phyloP scores from a whole-genome alignment of 2,888 invertebrate genomes.

The Mechanitis mazaeus region DNA sequence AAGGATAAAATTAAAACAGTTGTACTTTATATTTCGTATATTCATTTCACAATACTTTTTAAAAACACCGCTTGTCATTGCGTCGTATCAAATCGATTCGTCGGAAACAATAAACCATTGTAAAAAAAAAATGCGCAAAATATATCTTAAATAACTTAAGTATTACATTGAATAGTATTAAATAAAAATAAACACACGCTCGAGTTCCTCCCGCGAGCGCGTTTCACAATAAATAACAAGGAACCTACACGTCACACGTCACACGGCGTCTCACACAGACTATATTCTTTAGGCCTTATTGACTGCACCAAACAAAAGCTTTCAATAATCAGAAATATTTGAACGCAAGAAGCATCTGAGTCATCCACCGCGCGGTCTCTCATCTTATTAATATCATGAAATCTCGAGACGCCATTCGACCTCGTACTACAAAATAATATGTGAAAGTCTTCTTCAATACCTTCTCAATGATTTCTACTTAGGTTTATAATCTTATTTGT shows the following conservation, averaged over 20 bases:
- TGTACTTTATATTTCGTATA: conserved; percentile 26
- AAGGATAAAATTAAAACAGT: neutral
- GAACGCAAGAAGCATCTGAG: too few species aligned
- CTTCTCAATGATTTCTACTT: conserved; percentile 16
- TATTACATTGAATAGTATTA: conserved; percentile 23
- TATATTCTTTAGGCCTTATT: too few species aligned
- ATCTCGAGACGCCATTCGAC: conserved; percentile 11
- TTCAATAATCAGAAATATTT: neutral
- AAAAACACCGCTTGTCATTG: conserved; percentile 29
- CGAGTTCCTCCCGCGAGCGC: conserved; percentile 4
- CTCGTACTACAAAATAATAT: conserved; percentile 11
- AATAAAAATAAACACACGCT: conserved; percentile 17
- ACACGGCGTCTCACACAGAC: neutral
- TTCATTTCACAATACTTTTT: conserved; percentile 27
- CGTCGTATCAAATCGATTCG: conserved; percentile 17
- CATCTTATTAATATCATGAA: neutral
- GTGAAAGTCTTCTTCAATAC: neutral
- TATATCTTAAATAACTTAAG: conserved; percentile 28
- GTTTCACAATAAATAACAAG: conserved; percentile 38
- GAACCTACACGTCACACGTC: conserved; percentile 27
- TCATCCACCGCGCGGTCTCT: neutral
- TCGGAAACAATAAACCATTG: conserved; percentile 23
- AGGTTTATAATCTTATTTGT: conserved; percentile 34
- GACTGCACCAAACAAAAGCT: neutral
- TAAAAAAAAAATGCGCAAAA: conserved; percentile 28